A percentile compares a stretch with the other conserved stretches of the same genome.
Conservation (phyloP, 2,888 invertebrate genomes). For the Idaea straminata region DNA sequence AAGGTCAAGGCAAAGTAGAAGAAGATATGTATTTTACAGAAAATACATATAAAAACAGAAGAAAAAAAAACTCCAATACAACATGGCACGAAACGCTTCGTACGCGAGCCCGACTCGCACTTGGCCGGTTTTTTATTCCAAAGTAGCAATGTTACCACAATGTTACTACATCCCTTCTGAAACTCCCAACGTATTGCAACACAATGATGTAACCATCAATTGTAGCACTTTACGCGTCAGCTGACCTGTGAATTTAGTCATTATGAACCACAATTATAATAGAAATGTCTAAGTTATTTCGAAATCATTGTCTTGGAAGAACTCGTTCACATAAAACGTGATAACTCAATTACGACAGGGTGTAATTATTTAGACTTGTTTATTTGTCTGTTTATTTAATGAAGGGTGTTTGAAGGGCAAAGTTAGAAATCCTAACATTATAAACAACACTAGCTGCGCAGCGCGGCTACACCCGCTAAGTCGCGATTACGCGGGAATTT, state of each 20-base stretch:
- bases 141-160: too few species aligned
- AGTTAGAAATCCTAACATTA: too few species aligned
- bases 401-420: not conserved
- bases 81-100: too few species aligned
- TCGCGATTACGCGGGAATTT: too few species aligned
- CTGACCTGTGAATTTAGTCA: not conserved
- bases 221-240: not conserved
- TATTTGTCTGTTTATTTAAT: not conserved
- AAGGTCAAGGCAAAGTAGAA: too few species aligned
- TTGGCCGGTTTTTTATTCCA: too few species aligned
- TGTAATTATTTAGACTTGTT: not conserved
- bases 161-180: not conserved
- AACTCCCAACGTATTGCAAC: not conserved
- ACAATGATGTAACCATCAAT: not conserved
- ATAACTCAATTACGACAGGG: not conserved
- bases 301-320: not conserved
- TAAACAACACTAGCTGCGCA: too few species aligned
- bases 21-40: too few species aligned
- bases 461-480: too few species aligned
- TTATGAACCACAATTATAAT: not conserved
- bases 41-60: too few species aligned
- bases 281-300: not conserved
- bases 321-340: not conserved
- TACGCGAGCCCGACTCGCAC: too few species aligned
- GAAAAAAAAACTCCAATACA: too few species aligned